Base-by-base conservation (phyloP, 2,888 invertebrate species). In the Ethmia dodecea region DNA sequence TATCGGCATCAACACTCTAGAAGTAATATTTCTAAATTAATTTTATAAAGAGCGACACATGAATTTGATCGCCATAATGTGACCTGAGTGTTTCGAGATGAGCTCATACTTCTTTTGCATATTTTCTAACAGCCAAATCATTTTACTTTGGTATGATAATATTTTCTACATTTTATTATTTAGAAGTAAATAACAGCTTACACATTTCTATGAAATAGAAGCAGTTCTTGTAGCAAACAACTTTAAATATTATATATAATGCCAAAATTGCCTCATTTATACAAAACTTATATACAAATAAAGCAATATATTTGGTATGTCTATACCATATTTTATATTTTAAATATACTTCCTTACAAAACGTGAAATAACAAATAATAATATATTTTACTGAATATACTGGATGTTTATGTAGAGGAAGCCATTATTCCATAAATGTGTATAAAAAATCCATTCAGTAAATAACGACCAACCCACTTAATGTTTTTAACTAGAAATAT, bases 101-200 rank as follows among this genome's bases (percentile, higher is more conserved):
- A n/a, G n/a, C n/a, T n/a, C n/a, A n/a, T n/a, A n/a, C n/a, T n/a
- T n/a, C n/a, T n/a, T n/a, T n/a, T n/a, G n/a, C n/a, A n/a, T n/a
- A n/a, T n/a, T n/a, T n/a, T n/a, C n/a, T n/a, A 22, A 68, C 62
- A 67, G 67, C 67, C 68, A 62, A 69, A 68, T 47, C 52, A 47
- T 60, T 40, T 57, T 69, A 70, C 70, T 70, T 70, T 69, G 70
- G 70, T 46, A 40, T 10, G 33, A 40, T 45, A 33, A 40, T 38
- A 47, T 44, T 48, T 45, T 38, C 40, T 48, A 45, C 31, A 43
- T 45, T 45, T 43, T 40, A 38, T 41, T 22, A 33, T 40, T 34
- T 35, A 33, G 33, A 36, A 28, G 31, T 32, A 33, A 38, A 6
- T 5, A n/a, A 39, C 18, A 28, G 26, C 33, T 40, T 34, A 30